Percentiles rank a stretch among this genome's conserved stretches.
Conservation (phyloP, 1,140 invertebrate species). For the Scaptomyza graminum region DNA sequence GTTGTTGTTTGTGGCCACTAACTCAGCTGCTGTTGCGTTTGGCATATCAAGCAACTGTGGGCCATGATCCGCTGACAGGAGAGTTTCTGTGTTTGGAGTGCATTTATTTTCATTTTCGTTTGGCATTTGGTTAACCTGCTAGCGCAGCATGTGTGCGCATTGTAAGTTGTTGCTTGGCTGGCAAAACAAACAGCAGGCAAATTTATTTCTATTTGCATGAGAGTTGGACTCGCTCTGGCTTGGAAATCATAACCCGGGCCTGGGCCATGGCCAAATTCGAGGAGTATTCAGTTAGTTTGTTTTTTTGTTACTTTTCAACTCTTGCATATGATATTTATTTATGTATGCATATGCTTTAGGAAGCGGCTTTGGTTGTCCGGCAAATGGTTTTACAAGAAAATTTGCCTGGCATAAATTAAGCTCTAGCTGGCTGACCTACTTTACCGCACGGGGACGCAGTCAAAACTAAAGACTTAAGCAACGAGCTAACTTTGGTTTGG, state of each 20-base stretch:
- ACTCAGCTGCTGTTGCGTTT: conserved; percentile 26
- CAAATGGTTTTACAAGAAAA: conserved; percentile 60
- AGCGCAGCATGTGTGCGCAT: conserved; percentile 78
- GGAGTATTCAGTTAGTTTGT: conserved; percentile 7
- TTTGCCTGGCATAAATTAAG: conserved; percentile 49
- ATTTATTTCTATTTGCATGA: conserved; percentile 70
- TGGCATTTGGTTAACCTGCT: conserved; percentile 52
- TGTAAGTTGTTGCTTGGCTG: conserved; percentile 69
- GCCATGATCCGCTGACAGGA: conserved; percentile 69
- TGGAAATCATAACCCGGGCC: conserved; percentile 58
- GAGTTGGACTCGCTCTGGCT: conserved; percentile 10
- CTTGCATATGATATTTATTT: conserved; percentile 66
- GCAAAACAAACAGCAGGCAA: conserved; percentile 73
- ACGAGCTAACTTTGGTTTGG: conserved; percentile 58
- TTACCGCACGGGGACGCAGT: conserved; percentile 36
- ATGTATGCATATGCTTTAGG: conserved; percentile 45
- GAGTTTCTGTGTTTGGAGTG: conserved; percentile 57
- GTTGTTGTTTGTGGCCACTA: conserved; percentile 14
- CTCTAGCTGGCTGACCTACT: conserved; percentile 58
- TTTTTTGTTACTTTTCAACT: no score
- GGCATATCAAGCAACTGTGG: conserved; percentile 75
- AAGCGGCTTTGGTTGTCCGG: conserved; percentile 31
- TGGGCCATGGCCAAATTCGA: conserved; percentile 38
- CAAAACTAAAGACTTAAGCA: conserved; percentile 70
- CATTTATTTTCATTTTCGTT: conserved; percentile 79